Base-by-base conservation (phyloP, 2,888 invertebrate genomes). In the Seladonia tumulorum region DNA sequence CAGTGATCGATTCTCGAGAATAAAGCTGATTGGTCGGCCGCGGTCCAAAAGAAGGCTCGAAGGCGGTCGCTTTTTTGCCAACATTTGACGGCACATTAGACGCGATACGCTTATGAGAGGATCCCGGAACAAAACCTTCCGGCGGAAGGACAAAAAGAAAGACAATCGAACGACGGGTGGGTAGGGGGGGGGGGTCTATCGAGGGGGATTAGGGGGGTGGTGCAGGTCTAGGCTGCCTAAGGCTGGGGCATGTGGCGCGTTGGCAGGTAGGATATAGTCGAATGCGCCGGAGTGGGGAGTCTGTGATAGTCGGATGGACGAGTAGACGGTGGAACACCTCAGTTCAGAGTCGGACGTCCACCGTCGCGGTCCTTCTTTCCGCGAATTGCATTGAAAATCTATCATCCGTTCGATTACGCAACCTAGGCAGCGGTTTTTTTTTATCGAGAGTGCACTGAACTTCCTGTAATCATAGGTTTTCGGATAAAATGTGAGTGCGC, bases 331-430 rank as follows among this genome's bases (percentile, higher is more conserved):
- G 57, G 63, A 85, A 83, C 81, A 81, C 80, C 87, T 91, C 92
- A 90, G 92, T 85, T 90, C 87, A 86, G 89, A 92, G 91, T 89
- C 91, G 91, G 90, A 93, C 90, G 92, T 90, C 83, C 83, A 84
- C 87, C 87, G 89, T 89, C 86, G 80, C 79, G 87, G 86, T 79
- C 86, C 88, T 79, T 60, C 53, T 12, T 39, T 66, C 68, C 49
- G 22, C 35, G 18, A 35, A 12, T 42, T 72, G 5, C 29, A 49
- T 60, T n/a, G 47, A 18, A 25, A 66, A 72, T 79, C 75, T 18
- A 14, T 22, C 18, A 49, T 63, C 66, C 42, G 14, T 10, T 7
- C 14, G 57, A 47, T 84, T 74, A 66, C 83, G 73, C 16, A 60
- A 84, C 35, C 25, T 5, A 16, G 60, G 0, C 29, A 16, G 16